Base-by-base conservation (phyloP, 2,113 vertebrate species). In the Salvelinus sp. region DNA sequence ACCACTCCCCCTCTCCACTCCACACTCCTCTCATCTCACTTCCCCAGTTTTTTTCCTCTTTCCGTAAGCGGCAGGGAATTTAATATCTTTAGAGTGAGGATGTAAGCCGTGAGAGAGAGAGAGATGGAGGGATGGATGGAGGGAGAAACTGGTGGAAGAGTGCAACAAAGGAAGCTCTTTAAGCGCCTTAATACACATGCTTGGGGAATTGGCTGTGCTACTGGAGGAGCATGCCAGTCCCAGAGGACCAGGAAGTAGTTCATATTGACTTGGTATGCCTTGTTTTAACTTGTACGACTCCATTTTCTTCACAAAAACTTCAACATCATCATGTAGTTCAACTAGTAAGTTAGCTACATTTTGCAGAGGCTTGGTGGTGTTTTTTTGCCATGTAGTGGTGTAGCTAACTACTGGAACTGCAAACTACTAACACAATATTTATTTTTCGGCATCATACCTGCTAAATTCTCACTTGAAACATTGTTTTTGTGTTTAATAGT, bases 221-320 rank as follows among this genome's bases (percentile, higher is more conserved):
- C 20, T 62, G n/a, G 58, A 62, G n/a, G n/a, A 62, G 58, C n/a
- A 6, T 1, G 48, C 66, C 79, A 81, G 84, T 63, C 73, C 69
- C 67, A 73, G 27, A 76, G 57, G 18, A 73, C 77, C 73, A 71
- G 54, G 83, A 76, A 76, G 27, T 54, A 83, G 74, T 81, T 87
- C 81, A 86, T 87, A 73, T 74, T 62, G 58, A 65, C 88, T 78
- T 77, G 33, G 65, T 84, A 85, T 80, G 87, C 78, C 76, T 83
- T 81, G 85, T 80, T 79, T 85, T 77, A 80, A 81, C 87, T 70
- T 79, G 28, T 79, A 60, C 50, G n/a, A 47, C 50, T 85, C 74
- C 60, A 83, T 78, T 86, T 87, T 80, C 80, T 80, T 74, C 74
- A 74, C 66, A 79, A 16, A 54, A 54, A 54, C 16, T 1, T 16